Percentiles rank a stretch among this genome's conserved stretches.
These are phyloP conservation scores for Andrena cerasifolii DNA, from an alignment of 1,140 invertebrate species.

Conservation along the genomic window DNA sequence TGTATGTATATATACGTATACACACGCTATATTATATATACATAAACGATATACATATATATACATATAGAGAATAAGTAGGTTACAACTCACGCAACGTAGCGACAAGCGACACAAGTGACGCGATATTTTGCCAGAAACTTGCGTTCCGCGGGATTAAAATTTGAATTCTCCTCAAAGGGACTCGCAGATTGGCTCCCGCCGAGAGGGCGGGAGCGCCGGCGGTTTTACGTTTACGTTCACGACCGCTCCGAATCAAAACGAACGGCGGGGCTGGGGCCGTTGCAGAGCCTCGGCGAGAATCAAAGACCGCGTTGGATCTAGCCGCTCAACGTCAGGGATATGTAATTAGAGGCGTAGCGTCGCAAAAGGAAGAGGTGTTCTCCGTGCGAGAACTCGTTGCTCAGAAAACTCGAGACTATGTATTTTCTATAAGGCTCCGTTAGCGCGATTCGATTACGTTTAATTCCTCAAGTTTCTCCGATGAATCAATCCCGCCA, in stretches of 20 bases:
- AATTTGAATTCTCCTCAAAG: slow-evolving; percentile 22
- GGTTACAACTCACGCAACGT: slow-evolving; percentile 55
- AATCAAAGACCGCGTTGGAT: slow-evolving; percentile 2
- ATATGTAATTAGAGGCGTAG: background rate
- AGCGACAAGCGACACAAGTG: slow-evolving; percentile 37
- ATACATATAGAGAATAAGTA: slow-evolving; percentile 53
- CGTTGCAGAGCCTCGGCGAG: background rate
- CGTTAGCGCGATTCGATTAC: slow-evolving; percentile 14
- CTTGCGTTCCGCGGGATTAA: slow-evolving; percentile 43
- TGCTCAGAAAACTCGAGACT: slow-evolving; percentile 35
- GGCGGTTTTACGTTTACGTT: background rate
- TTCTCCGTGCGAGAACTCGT: slow-evolving; percentile 24
- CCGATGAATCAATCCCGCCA: background rate
- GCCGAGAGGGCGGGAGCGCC: too few relatives aligned
- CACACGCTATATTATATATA: slow-evolving; percentile 51
- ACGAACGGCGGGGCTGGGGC: background rate
- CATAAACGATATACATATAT: slow-evolving; percentile 55
- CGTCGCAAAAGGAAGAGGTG: background rate
- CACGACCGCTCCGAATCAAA: background rate
- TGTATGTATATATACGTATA: slow-evolving; percentile 54
- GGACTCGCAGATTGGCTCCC: slow-evolving; percentile 17
- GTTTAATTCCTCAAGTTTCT: background rate
- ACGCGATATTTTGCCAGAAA: slow-evolving; percentile 62
- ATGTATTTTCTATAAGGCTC: slow-evolving; percentile 48
- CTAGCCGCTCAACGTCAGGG: background rate